phyloP scores from a whole-genome alignment of 2,113 vertebrate species.

The Corynorhinus townsendii region DNA sequence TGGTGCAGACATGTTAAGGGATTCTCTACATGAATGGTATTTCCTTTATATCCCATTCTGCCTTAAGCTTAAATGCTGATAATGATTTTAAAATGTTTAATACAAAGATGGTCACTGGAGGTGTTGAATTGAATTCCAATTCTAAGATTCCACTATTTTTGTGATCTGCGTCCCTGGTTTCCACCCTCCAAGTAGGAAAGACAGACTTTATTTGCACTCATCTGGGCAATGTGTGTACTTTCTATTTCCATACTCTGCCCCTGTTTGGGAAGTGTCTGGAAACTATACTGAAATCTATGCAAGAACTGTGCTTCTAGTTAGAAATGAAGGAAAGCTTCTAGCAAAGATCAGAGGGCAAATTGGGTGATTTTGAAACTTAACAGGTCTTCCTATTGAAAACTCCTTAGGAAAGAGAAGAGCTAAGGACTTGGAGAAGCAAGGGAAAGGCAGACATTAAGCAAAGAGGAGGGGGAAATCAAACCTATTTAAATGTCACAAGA shows the following conservation, averaged over 20 bases:
- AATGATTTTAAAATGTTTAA: slow-evolving; percentile 4
- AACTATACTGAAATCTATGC: not conserved
- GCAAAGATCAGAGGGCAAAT: slow-evolving; percentile 61
- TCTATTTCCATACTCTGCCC: not conserved
- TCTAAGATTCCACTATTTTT: not conserved
- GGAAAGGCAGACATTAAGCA: not conserved
- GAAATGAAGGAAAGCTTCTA: slow-evolving; percentile 55
- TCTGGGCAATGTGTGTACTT: not conserved
- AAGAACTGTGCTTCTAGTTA: not conserved
- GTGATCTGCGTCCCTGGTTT: slow-evolving; percentile 25
- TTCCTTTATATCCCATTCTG: slow-evolving; percentile 33
- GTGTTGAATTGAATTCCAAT: slow-evolving; percentile 31
- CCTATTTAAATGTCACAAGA: slow-evolving; percentile 37
- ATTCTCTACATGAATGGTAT: not conserved
- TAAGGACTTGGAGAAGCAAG: not conserved
- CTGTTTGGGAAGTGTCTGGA: slow-evolving; percentile 1
- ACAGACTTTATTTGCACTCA: slow-evolving; percentile 38
- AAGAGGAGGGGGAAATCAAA: not conserved
- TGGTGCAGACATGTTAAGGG: not conserved
- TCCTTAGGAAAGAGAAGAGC: not conserved
- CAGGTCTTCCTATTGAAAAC: slow-evolving; percentile 61
- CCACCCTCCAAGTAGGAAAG: not conserved
- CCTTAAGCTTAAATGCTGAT: slow-evolving; percentile 6
- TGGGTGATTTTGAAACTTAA: slow-evolving; percentile 60
- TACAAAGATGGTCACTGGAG: not conserved